Evolutionary conservation across 2,888 invertebrate genomes (phyloP), one percentile per base, ranked within the genome.

Genomic region (Tolmerus cingulatus): DNA sequence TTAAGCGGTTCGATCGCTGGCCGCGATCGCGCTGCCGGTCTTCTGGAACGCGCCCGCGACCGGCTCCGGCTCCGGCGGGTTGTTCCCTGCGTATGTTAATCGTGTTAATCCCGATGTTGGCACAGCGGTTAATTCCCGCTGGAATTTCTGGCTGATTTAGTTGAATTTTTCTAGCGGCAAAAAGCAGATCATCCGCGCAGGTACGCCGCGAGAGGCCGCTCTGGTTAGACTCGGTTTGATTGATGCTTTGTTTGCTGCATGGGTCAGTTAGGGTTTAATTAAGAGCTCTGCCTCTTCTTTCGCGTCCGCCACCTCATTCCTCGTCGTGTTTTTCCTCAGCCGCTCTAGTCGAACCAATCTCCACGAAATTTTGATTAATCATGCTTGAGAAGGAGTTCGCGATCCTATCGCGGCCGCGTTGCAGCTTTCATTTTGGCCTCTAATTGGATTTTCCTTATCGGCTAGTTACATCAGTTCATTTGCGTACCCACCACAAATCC

Each of bases 191-290:
- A 46, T 5, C 79, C 16, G 46, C 55, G 40, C 55, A n/a, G 51
- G 30, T 66, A 51, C 23, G 51, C 40, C 76, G 30, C 51, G 27
- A 79, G 23, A 16, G 14, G 5, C 14, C 34, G 16, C 51, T 16
- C 79, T 51, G 51, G 74, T 66, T 86, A 81, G 85, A 85, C 78
- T 74, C 30, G 37, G 51, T 74, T 87, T 88, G 88, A 88, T 88
- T 87, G 88, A 88, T 88, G 88, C 76, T 87, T 87, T 88, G 88
- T 86, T 88, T 76, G 46, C 8, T 51, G 74, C 86, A 23, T 51
- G 76, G 76, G 27, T 74, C 46, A 76, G 87, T 85, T 87, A 86
- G 82, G 82, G 84, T 87, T 87, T 88, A 88, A 88, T 88, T 88
- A 88, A 88, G 87, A 88, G 86, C 86, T 88, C 81, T 37, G n/a